Evolutionary conservation across 2,113 vertebrate genomes (phyloP).

Genomic region (Saccopteryx leptura): DNA sequence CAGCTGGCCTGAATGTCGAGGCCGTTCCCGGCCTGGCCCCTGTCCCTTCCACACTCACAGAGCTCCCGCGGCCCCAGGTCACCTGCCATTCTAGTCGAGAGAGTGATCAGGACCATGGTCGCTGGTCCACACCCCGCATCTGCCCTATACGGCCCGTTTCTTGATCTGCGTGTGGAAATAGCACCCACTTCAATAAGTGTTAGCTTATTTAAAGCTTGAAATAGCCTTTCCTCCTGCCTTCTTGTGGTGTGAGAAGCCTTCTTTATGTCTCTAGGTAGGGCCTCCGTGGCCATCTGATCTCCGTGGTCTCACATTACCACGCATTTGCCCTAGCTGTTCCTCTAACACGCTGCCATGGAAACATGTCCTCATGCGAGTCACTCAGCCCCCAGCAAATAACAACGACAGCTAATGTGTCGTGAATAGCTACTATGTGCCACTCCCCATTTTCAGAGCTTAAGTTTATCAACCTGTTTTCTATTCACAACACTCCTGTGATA

Average conservation of each 20-base stretch:
- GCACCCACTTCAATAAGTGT: no score
- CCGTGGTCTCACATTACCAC: fast-evolving
- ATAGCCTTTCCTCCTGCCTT: neutral
- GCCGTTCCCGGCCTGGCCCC: no score
- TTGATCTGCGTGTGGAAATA: no score
- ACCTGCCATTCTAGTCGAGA: neutral
- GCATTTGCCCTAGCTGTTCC: neutral
- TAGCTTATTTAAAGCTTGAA: neutral
- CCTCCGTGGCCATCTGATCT: fast-evolving
- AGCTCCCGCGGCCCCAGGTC: neutral
- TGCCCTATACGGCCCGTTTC: fast-evolving
- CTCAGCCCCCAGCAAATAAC: neutral
- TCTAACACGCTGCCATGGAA: neutral
- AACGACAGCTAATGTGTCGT: neutral
- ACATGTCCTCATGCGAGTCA: fast-evolving
- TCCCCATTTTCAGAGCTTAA: neutral
- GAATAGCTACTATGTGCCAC: neutral
- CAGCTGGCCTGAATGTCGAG: no score
- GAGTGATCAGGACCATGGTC: neutral
- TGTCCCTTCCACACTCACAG: neutral
- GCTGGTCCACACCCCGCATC: no score
- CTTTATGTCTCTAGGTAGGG: neutral
- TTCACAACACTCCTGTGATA: fast-evolving
- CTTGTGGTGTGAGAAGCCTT: neutral
- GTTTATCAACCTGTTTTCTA: neutral